Base-by-base conservation (phyloP, 92 coral and sea anemone genomes). In the Hydrozoanthus gracilis region DNA sequence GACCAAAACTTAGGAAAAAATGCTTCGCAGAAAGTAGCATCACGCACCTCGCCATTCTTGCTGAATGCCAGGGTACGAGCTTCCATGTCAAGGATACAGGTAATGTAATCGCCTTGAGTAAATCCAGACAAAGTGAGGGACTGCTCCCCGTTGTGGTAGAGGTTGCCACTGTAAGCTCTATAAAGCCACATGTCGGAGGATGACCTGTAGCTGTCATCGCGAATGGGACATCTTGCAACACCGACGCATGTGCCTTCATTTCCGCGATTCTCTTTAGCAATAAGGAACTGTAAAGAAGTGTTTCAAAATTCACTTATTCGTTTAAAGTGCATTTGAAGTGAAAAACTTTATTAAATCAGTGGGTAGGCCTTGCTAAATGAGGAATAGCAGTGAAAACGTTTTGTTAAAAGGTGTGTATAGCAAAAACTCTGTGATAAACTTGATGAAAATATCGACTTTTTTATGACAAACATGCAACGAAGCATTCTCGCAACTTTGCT, bases 231-330 rank as follows among this genome's bases (percentile, higher is more conserved):
- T 5, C 93, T 92, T 3, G 98, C 98, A 83, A 94, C 98, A 51
- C 98, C 98, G 64, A 94, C 86, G 84, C 98, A 94, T 4, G 98
- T 92, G 7, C 98, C 98, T 67, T 94, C 98, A 55, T 94, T 94
- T n/a, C 98, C 98, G 50, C 95, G 91, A 87, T 92, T 94, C 87
- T 94, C 98, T 76, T 90, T 94, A 55, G 91, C 83, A 74, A 94
- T 88, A 54, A 76, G 91, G 67, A 94, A 94, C 98, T 94, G 88
- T 6, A 75, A 50, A 62, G 39, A 64, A 44, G 44, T n/a, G 47
- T 35, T 18, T 18, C 3, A 1, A 18, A 60, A 78, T 47, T 54
- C 48, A 51, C 5, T 16, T n/a, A 7, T 4, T 64, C 7, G 16
- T 10, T 12, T 11, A 9, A n/a, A 3, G 17, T 14, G 10, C 46